These are phyloP conservation scores for Pterobdella sp. DNA, from an alignment of 2,888 invertebrate species.

Conservation along the genomic window DNA sequence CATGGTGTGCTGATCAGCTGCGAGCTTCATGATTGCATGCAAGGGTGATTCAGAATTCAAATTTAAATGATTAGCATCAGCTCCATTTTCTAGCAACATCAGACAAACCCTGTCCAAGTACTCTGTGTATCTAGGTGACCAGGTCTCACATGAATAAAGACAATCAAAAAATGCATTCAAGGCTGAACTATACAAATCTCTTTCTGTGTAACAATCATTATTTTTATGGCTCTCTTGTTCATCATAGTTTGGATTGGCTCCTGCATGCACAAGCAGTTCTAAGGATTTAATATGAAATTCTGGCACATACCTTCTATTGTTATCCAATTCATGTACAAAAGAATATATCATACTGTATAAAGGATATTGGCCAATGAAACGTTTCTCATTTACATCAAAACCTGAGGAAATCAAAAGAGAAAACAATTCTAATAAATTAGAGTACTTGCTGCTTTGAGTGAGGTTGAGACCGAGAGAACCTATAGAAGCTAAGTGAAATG, in stretches of 20 bases:
- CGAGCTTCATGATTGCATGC: constrained; percentile 33
- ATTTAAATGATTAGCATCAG: constrained; percentile 39
- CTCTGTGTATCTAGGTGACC: constrained; percentile 24
- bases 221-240: constrained; percentile 35
- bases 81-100: constrained; percentile 40
- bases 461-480: background rate
- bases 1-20: constrained; percentile 42
- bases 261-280: constrained; percentile 41
- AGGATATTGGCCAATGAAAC: constrained; percentile 44
- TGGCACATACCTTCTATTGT: constrained; percentile 37
- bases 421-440: constrained; percentile 41
- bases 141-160: constrained; percentile 38
- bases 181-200: constrained; percentile 43
- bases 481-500: constrained; percentile 45
- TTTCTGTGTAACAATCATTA: constrained; percentile 30
- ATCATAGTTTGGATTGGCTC: constrained; percentile 45
- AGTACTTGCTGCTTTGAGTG: constrained; percentile 38
- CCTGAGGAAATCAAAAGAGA: constrained; percentile 42
- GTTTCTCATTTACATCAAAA: constrained; percentile 40
- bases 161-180: constrained; percentile 42
- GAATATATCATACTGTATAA: constrained; percentile 43
- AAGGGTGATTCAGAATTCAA: constrained; percentile 36
- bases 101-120: constrained; percentile 31
- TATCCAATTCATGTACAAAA: constrained; percentile 40
- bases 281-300: constrained; percentile 40